phyloP scores from a whole-genome alignment of 92 coral and sea anemone species.

The Parazoanthus atlanticus region DNA sequence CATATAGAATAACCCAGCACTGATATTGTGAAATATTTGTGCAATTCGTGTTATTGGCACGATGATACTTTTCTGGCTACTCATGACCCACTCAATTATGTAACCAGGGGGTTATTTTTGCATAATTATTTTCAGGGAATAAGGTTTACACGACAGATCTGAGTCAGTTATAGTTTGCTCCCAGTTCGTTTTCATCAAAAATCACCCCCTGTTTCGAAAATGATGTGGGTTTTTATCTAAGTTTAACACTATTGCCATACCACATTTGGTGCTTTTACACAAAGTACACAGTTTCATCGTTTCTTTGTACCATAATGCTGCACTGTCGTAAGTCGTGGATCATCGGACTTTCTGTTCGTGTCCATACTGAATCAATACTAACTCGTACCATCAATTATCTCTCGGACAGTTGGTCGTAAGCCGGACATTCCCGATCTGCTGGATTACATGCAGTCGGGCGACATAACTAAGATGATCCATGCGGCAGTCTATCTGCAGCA shows the following conservation, averaged over 20 bases:
- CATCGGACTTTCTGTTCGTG: not conserved
- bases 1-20: too few relatives aligned
- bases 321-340: not conserved
- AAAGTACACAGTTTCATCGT: not conserved
- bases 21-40: too few relatives aligned
- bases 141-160: too few relatives aligned
- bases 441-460: constrained; percentile 88
- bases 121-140: too few relatives aligned
- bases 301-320: too few relatives aligned
- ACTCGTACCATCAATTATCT: not conserved
- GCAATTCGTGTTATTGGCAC: too few relatives aligned
- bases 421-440: constrained; percentile 95
- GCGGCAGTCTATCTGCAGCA: constrained; percentile 95
- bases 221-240: not conserved
- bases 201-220: too few relatives aligned
- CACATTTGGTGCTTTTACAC: not conserved
- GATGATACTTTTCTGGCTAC: too few relatives aligned
- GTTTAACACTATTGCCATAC: not conserved
- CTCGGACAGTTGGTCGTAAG: constrained; percentile 76
- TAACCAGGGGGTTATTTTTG: too few relatives aligned
- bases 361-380: not conserved
- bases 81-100: too few relatives aligned
- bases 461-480: constrained; percentile 74
- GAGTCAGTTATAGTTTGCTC: too few relatives aligned
- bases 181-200: not conserved